Conservation (phyloP, 2,888 invertebrate species). For the Leptarthrus brevirostris region DNA sequence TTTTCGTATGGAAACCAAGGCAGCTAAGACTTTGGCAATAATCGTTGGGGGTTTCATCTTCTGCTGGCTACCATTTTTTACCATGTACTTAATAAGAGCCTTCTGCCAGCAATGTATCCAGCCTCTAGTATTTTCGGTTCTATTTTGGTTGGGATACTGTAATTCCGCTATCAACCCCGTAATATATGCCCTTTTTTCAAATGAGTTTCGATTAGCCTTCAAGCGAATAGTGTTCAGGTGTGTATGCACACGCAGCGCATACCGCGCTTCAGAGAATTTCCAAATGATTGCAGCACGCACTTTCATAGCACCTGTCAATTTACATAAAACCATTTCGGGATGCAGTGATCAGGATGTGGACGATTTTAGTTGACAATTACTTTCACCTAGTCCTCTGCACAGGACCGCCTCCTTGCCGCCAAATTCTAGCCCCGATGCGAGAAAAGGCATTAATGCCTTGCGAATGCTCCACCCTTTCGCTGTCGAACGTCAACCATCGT, state of each 20-base stretch:
- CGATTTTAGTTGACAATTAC: conserved; percentile 64
- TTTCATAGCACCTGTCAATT: conserved; percentile 65
- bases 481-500: neutral
- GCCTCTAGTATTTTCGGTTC: conserved; percentile 85
- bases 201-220: conserved; percentile 95
- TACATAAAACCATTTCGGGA: conserved; percentile 66
- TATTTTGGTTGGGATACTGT: conserved; percentile 98
- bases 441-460: conserved; percentile 7
- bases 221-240: conserved; percentile 90
- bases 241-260: conserved; percentile 72
- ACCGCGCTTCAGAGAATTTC: conserved; percentile 66
- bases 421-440: conserved; percentile 36
- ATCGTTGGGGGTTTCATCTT: conserved; percentile 97
- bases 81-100: conserved; percentile 90
- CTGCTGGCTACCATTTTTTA: conserved; percentile 98
- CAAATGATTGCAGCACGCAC: conserved; percentile 66
- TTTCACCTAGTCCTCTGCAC: conserved; percentile 58
- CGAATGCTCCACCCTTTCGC: conserved; percentile 41
- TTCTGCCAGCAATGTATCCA: conserved; percentile 89
- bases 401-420: conserved; percentile 60
- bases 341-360: conserved; percentile 59
- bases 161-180: conserved; percentile 96
- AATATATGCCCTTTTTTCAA: conserved; percentile 93
- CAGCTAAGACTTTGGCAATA: conserved; percentile 95
- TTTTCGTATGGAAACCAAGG: conserved; percentile 95